Percentiles rank a stretch among this genome's conserved stretches.
Conservation (phyloP, 2,888 invertebrate genomes). For the Germaria angustata region DNA sequence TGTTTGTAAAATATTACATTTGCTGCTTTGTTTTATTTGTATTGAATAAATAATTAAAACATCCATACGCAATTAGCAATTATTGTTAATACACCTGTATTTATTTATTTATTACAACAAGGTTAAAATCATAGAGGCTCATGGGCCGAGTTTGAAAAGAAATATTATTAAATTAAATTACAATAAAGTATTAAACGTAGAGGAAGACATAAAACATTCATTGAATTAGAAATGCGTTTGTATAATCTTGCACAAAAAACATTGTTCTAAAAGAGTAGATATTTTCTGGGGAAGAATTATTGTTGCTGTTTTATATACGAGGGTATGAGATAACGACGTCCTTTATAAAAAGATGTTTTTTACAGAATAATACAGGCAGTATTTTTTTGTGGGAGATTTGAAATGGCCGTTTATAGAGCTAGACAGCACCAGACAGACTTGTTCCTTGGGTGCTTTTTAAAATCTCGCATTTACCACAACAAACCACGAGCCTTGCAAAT, state of each 20-base stretch:
- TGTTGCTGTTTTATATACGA: background rate
- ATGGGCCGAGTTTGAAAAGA: background rate
- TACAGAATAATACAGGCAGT: too few species aligned
- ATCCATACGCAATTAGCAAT: constrained; percentile 63
- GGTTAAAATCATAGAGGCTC: background rate
- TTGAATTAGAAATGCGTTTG: background rate
- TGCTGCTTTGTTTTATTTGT: constrained; percentile 13
- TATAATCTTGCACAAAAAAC: background rate
- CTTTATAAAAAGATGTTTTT: too few species aligned
- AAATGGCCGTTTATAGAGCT: too few species aligned
- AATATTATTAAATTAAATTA: too few species aligned
- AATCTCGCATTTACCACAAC: too few species aligned
- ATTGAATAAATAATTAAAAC: constrained; percentile 60
- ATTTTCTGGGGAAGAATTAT: background rate
- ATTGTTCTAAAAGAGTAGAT: background rate
- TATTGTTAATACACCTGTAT: constrained; percentile 57
- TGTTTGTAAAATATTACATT: background rate
- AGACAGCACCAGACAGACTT: too few species aligned
- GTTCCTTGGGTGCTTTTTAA: too few species aligned
- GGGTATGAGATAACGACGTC: too few species aligned
- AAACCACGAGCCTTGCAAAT: too few species aligned
- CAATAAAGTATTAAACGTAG: background rate
- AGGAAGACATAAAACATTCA: background rate
- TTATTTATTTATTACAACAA: constrained; percentile 28
- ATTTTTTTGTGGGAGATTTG: too few species aligned